Percentiles rank a stretch among this genome's conserved stretches.
phyloP scores from a whole-genome alignment of 2,888 invertebrate species.

The Drosophila fulvimacula region DNA sequence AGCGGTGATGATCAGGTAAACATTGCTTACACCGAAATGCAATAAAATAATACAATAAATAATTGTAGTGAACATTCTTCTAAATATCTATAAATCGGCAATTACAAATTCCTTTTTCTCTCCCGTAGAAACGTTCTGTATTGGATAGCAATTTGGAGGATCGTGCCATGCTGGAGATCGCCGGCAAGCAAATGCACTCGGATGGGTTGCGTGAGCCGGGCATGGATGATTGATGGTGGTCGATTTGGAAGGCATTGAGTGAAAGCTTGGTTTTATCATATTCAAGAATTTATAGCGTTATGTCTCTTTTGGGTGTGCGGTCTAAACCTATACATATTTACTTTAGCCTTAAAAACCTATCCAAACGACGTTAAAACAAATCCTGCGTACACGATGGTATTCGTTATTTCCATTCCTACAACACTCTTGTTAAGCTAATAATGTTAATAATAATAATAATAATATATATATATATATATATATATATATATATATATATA shows the following conservation, averaged over 20 bases:
- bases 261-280: slow-evolving; percentile 52
- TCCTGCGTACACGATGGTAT: slow-evolving; percentile 47
- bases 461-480: no score
- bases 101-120: neutral
- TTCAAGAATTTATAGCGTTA: slow-evolving; percentile 62
- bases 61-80: no score
- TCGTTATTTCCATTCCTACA: slow-evolving; percentile 71
- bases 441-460: slow-evolving; percentile 33
- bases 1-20: slow-evolving; percentile 66
- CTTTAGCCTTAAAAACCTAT: slow-evolving; percentile 47
- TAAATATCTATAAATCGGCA: neutral
- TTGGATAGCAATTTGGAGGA: slow-evolving; percentile 92
- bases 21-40: no score
- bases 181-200: slow-evolving; percentile 92
- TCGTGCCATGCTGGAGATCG: slow-evolving; percentile 93
- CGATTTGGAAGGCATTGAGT: slow-evolving; percentile 1
- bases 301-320: slow-evolving; percentile 49
- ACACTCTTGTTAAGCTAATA: slow-evolving; percentile 62
- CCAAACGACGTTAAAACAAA: slow-evolving; percentile 24
- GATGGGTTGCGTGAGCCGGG: slow-evolving; percentile 90
- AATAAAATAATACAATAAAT: no score
- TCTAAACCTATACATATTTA: slow-evolving; percentile 59
- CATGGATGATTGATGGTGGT: slow-evolving; percentile 77
- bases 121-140: slow-evolving; percentile 86
- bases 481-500: no score